Evolutionary conservation across 2,113 vertebrate genomes (phyloP), one percentile per base, ranked within the genome.

Genomic region (Varanus salvator): DNA sequence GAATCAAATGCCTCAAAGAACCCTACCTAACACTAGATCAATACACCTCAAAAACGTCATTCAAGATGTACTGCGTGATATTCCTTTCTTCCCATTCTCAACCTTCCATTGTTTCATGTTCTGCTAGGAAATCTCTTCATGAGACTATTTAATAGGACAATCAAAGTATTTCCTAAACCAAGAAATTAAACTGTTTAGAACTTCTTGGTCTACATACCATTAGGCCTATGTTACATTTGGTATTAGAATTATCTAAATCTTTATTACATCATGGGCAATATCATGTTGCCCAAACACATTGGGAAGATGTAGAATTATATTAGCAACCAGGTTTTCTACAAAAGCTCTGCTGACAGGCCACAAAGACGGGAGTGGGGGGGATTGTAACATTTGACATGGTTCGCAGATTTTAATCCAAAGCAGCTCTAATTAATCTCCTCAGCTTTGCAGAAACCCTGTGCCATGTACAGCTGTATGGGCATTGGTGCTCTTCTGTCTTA

Each of bases 361-460:
- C 96, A 96, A 95, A 96, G 82, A 71, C n/a, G 8, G 89, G 31
- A 12, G 12, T 6, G 91, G 81, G 92, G 87, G 82, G 92, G 93
- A 89, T 94, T 87, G 9, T 93, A 94, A 91, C 90, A 90, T 96
- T 93, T 92, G 93, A 94, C 91, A 96, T 96, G 96, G 95, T 95
- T 96, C 12, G 25, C 86, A 93, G 95, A 96, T 69, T 94, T 97
- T 94, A 96, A 96, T 96, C 95, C 97, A 96, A 95, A 96, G 93
- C 90, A 90, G 85, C 85, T 94, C 95, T 96, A 96, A 97, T 96
- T 96, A 95, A 96, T 96, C 96, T 96, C 94, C 78, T 44, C 27
- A 6, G 95, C 91, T 95, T 95, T 95, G 93, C 92, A 89, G 92
- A 94, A 96, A 85, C 78, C 52, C 89, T 50, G 89, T 3, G 11